Evolutionary conservation across 2,888 invertebrate genomes (phyloP).

Genomic region (Podotricha telesiphe): DNA sequence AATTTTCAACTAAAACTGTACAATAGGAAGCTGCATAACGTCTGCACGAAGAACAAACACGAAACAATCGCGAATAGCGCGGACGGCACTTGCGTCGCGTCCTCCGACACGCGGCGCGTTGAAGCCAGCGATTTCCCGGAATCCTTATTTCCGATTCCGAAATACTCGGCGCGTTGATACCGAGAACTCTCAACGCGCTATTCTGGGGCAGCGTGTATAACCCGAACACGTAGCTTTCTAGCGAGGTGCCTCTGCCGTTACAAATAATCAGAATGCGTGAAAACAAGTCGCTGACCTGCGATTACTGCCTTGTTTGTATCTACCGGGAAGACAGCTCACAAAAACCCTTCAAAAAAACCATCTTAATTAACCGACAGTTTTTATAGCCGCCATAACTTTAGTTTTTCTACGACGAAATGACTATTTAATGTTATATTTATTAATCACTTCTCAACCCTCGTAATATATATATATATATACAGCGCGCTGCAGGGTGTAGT

Average conservation of each 20-base stretch:
- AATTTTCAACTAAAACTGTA: not conserved
- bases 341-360: conserved; percentile 10
- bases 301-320: conserved; percentile 51
- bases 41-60: not conserved
- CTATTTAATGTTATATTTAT: conserved; percentile 29
- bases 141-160: conserved; percentile 82
- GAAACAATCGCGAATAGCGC: conserved; percentile 29
- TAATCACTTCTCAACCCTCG: conserved; percentile 27
- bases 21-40: conserved; percentile 4
- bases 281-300: conserved; percentile 72
- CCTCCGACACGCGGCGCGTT: conserved; percentile 23
- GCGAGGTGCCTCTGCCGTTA: conserved; percentile 71
- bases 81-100: conserved; percentile 25
- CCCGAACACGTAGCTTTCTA: conserved; percentile 75
- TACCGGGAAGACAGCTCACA: conserved; percentile 36
- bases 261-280: conserved; percentile 75
- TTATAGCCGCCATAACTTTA: conserved; percentile 26
- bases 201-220: conserved; percentile 78
- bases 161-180: conserved; percentile 74
- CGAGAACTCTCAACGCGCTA: conserved; percentile 75
- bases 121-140: conserved; percentile 77
- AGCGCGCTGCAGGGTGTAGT: conserved; percentile 21
- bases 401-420: conserved; percentile 32
- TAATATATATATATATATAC: conserved; percentile 20
- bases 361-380: conserved; percentile 16